Base-by-base conservation (phyloP, 2,797 vertebrate genomes). In the Halcyon chelicuti region DNA sequence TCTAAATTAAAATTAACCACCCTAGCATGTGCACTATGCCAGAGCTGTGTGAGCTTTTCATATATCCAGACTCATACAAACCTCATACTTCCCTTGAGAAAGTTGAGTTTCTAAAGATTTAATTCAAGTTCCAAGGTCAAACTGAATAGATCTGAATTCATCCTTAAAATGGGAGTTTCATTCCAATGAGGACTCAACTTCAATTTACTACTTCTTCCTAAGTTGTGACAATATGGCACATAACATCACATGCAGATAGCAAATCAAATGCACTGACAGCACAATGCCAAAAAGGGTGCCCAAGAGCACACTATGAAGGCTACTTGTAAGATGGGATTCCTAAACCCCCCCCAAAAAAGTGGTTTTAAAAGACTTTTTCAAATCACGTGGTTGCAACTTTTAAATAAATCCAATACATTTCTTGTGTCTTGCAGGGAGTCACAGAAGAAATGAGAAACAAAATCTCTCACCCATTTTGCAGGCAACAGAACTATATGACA, bases 61-160 rank as follows among this genome's bases (percentile, higher is more conserved):
- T 98, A 96, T 93, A 97, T 85, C 97, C 78, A 94, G 94, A 95
- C 96, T 97, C 95, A 97, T 97, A 97, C 93, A 97, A 97, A 95
- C 94, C 96, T 96, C 96, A 96, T 89, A 97, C 98, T 98, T 98
- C 98, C 98, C 98, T 92, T 8, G 95, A 98, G 97, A 98, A 98
- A 98, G 98, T 97, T 98, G 98, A 97, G 95, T 97, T 97, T 98
- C 97, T 98, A 97, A 98, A 97, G 97, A 97, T 98, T 98, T 98
- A 98, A 98, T 98, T 98, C 98, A 97, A 98, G 97, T 98, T 98
- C 97, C 98, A 98, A 98, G 98, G 98, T 98, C 98, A 98, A 97
- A 97, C 95, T 97, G 98, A 98, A 98, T 96, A 98, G 97, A 98
- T 98, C 97, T 98, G 97, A 98, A 98, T 98, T 98, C 97, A 96